A percentile compares a stretch with the other conserved stretches of the same genome.
phyloP scores from a whole-genome alignment of 2,797 vertebrate genomes.

The Chrysocyon brachyurus region DNA sequence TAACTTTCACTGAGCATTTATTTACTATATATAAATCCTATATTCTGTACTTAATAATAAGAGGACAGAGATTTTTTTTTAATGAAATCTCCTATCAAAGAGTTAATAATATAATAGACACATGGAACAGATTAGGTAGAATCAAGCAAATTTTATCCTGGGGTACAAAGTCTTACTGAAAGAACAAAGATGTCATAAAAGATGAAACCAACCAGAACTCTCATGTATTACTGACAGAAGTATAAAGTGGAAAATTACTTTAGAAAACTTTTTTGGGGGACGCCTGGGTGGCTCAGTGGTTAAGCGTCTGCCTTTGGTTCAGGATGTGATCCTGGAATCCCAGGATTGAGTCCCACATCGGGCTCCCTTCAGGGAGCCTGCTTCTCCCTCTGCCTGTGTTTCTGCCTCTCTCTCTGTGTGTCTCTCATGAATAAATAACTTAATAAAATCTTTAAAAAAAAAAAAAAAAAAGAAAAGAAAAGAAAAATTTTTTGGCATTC shows the following conservation, averaged over 20 bases:
- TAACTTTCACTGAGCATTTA: background rate
- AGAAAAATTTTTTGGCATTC: background rate
- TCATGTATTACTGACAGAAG: background rate
- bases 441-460: too few species aligned
- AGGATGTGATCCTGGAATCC: too few species aligned
- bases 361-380: too few species aligned
- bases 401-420: too few species aligned
- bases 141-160: background rate
- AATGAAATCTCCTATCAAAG: background rate
- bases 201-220: background rate
- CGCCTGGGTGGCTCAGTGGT: too few species aligned
- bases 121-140: background rate
- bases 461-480: too few species aligned
- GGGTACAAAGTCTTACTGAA: slow-evolving; percentile 9
- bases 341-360: too few species aligned
- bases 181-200: slow-evolving; percentile 36
- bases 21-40: background rate
- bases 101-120: background rate
- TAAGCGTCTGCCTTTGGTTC: too few species aligned
- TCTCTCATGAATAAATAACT: too few species aligned
- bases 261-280: background rate
- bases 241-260: background rate
- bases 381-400: too few species aligned
- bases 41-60: background rate
- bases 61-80: background rate